Evolutionary conservation across 2,113 vertebrate species (phyloP).

Genomic region (Noturus placidus): DNA sequence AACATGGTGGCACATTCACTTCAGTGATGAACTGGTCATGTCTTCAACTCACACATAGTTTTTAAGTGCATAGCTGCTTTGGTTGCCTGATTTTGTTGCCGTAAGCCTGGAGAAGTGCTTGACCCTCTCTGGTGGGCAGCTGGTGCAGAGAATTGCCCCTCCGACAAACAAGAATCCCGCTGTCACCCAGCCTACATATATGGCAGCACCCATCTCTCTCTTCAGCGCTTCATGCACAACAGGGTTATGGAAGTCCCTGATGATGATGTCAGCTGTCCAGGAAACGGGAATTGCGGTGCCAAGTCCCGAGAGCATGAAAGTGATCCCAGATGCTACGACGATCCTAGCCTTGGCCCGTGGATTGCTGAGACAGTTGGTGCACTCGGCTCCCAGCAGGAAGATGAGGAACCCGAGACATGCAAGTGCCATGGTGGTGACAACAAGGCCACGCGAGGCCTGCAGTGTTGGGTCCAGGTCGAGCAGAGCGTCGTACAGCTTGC

Average conservation of each 20-base stretch:
- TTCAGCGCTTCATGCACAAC: slow-evolving; percentile 83
- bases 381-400: slow-evolving; percentile 73
- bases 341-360: slow-evolving; percentile 66
- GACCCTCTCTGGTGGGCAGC: slow-evolving; percentile 64
- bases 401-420: slow-evolving; percentile 73
- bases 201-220: slow-evolving; percentile 86
- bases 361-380: slow-evolving; percentile 77
- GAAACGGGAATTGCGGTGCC: slow-evolving; percentile 79
- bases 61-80: slow-evolving; percentile 74
- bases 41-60: slow-evolving; percentile 78
- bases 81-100: slow-evolving; percentile 56
- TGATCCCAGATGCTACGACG: slow-evolving; percentile 68
- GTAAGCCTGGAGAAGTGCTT: slow-evolving; percentile 67
- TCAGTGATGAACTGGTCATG: not conserved
- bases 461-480: slow-evolving; percentile 80
- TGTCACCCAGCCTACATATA: slow-evolving; percentile 85
- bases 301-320: slow-evolving; percentile 73
- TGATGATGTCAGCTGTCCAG: slow-evolving; percentile 85
- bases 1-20: not conserved
- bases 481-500: slow-evolving; percentile 82
- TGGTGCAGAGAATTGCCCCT: slow-evolving; percentile 78
- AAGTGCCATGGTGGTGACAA: slow-evolving; percentile 76
- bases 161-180: slow-evolving; percentile 82
- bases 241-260: slow-evolving; percentile 89
- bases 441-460: slow-evolving; percentile 76